phyloP scores from a whole-genome alignment of 2,113 vertebrate species.

The Tragelaphus imberbis region DNA sequence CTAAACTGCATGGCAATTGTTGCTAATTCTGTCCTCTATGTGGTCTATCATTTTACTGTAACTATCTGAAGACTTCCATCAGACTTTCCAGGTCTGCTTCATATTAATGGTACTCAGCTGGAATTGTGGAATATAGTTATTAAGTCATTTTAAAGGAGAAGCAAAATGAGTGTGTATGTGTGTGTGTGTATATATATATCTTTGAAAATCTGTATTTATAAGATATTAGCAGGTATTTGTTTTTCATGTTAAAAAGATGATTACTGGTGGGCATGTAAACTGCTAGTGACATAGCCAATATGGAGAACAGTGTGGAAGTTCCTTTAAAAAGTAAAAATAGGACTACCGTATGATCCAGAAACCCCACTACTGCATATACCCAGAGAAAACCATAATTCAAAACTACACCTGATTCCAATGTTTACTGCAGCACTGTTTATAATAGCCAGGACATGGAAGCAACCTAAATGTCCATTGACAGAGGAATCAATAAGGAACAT shows the following conservation, averaged over 20 bases:
- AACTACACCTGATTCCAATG: background rate
- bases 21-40: background rate
- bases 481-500: background rate
- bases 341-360: background rate
- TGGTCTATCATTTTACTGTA: background rate
- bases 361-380: background rate
- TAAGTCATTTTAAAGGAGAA: background rate
- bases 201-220: background rate
- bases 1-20: background rate
- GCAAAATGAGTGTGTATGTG: background rate
- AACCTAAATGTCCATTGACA: background rate
- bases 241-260: background rate
- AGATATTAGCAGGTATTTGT: background rate
- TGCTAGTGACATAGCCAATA: background rate
- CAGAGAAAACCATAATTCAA: background rate
- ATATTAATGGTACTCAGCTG: background rate
- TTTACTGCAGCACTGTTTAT: background rate
- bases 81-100: background rate
- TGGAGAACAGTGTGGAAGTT: background rate
- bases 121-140: background rate
- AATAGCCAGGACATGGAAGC: background rate
- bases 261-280: background rate
- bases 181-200: accelerated
- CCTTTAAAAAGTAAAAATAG: background rate
- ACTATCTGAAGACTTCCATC: background rate